A percentile compares a stretch with the other conserved stretches of the same genome.
Conservation (phyloP, 2,888 invertebrate genomes). For the Andrena chrysosceles region DNA sequence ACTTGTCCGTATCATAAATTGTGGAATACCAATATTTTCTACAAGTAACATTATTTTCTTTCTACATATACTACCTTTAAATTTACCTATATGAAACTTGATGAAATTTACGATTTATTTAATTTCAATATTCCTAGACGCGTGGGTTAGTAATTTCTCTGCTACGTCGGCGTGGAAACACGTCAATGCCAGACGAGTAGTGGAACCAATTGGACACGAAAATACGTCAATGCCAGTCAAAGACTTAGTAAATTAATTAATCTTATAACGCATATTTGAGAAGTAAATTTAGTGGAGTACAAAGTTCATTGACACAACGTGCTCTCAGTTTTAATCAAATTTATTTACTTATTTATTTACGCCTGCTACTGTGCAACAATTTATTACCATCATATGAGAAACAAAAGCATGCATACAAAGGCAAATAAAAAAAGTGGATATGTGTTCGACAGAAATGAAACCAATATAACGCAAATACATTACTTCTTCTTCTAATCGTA, state of each 20-base stretch:
- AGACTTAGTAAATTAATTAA: not conserved
- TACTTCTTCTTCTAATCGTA: conserved; percentile 86
- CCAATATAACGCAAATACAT: conserved; percentile 23
- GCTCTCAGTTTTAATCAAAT: not conserved
- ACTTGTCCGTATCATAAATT: too few species aligned
- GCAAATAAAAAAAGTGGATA: conserved; percentile 8
- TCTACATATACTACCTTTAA: too few species aligned
- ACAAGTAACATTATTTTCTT: too few species aligned
- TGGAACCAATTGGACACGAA: too few species aligned
- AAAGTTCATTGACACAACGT: not conserved
- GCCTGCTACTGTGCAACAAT: conserved; percentile 3
- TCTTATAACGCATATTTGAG: not conserved
- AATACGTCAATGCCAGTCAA: too few species aligned
- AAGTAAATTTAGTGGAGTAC: not conserved
- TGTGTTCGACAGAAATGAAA: conserved; percentile 9
- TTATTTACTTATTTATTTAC: not conserved
- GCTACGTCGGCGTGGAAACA: too few species aligned
- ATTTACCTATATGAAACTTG: too few species aligned
- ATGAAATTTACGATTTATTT: too few species aligned
- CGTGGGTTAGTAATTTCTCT: too few species aligned
- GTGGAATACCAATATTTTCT: too few species aligned
- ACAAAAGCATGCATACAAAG: conserved; percentile 1
- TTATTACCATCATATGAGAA: conserved; percentile 9
- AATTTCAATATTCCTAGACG: too few species aligned
- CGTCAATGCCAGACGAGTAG: too few species aligned